These are phyloP conservation scores for Apolygus lucorum DNA, from an alignment of 1,140 invertebrate species.

Conservation along the genomic window DNA sequence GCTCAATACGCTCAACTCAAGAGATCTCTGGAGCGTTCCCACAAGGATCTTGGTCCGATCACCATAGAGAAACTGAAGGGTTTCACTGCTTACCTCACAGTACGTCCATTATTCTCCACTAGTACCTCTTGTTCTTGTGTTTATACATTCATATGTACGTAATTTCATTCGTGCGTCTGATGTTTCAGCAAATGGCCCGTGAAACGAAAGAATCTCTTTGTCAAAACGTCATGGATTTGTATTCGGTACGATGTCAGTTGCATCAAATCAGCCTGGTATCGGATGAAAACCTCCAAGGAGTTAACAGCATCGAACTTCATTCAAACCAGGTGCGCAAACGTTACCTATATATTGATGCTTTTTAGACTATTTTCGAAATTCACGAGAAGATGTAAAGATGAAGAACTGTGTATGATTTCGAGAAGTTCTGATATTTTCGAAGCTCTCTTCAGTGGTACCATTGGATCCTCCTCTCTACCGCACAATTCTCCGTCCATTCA, in stretches of 20 bases:
- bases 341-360: too few relatives aligned
- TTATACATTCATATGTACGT: too few relatives aligned
- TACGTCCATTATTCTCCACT: conserved; percentile 17
- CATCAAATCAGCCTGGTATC: background rate
- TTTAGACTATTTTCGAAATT: too few relatives aligned
- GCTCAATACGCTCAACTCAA: conserved; percentile 58
- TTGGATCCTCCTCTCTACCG: too few relatives aligned
- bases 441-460: too few relatives aligned
- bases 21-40: conserved; percentile 49
- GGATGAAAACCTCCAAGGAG: background rate
- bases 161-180: background rate
- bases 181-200: background rate
- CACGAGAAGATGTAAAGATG: too few relatives aligned
- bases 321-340: too few relatives aligned
- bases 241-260: background rate
- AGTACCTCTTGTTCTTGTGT: too few relatives aligned
- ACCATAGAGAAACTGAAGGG: conserved; percentile 79
- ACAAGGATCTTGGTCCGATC: conserved; percentile 66
- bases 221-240: background rate
- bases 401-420: too few relatives aligned
- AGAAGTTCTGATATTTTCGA: too few relatives aligned
- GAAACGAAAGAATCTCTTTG: background rate
- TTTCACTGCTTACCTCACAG: conserved; percentile 58
- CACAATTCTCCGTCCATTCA: too few relatives aligned
- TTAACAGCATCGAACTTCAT: too few relatives aligned